Evolutionary conservation across 1,140 invertebrate species (phyloP), one percentile per base, ranked within the genome.

Genomic region (Ladona fulva): DNA sequence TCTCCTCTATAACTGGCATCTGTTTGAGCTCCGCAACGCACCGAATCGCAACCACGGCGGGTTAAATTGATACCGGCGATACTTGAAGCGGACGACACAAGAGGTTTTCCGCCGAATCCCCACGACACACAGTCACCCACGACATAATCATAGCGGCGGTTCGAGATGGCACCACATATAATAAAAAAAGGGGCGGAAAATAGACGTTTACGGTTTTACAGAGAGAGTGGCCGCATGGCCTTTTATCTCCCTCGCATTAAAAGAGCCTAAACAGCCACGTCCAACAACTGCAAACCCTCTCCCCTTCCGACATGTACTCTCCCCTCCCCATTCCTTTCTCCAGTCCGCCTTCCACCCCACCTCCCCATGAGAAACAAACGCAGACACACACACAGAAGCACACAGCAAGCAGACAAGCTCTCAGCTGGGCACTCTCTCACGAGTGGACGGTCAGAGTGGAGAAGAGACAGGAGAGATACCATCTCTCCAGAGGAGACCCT

Each of bases 381-480:
- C 52, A 66, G 16, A 66, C 52, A 66, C n/a, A 37, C 29, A 37
- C 29, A 37, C 29, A 37, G 29, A 37, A 66, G n/a, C 52, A 22
- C 52, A 66, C 52, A 66, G 16, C 52, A 22, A 66, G 52, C 52
- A 66, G 52, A 22, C 52, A 66, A 66, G 52, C 52, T 66, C 52
- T 66, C 52, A 66, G 52, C 52, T 66, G 52, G 52, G 52, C 52
- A 66, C 52, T 66, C 52, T 66, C 52, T 66, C 52, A 66, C 52
- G 52, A 66, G 52, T 66, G 52, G 52, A 66, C 52, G 52, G 52
- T 66, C 52, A 66, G 52, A 66, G 52, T 22, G 52, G 52, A 6
- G 52, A 66, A 66, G 52, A 66, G 52, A 66, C 52, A 66, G 52
- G n/a, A 66, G 52, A 66, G 52, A 66, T 66, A 66, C 52, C 52